A percentile compares a stretch with the other conserved stretches of the same genome.
phyloP scores from a whole-genome alignment of 2,797 vertebrate genomes.

The Ctenopoma multispine region DNA sequence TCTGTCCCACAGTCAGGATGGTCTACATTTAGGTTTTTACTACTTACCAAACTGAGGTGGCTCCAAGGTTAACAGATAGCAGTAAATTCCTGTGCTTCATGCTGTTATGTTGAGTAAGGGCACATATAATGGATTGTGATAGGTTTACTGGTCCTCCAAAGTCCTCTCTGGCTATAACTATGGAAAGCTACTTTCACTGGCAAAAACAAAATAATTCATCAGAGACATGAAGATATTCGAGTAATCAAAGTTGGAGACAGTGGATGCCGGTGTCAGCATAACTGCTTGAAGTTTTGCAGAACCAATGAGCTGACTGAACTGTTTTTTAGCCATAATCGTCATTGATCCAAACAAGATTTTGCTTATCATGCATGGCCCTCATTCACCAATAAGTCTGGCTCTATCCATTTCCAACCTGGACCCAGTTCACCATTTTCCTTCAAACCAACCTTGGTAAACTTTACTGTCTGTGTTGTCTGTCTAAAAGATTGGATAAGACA shows the following conservation, averaged over 20 bases:
- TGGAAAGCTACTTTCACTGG: slow-evolving; percentile 69
- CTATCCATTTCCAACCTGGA: slow-evolving; percentile 29
- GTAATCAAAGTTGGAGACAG: slow-evolving; percentile 61
- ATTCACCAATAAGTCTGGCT: slow-evolving; percentile 19
- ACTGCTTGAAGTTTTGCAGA: slow-evolving; percentile 30
- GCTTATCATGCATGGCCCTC: slow-evolving; percentile 29
- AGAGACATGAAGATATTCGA: slow-evolving; percentile 57
- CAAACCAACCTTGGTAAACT: slow-evolving; percentile 11
- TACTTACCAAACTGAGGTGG: slow-evolving; percentile 63
- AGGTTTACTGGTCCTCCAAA: slow-evolving; percentile 70
- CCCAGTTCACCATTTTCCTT: slow-evolving; percentile 23
- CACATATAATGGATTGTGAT: slow-evolving; percentile 65
- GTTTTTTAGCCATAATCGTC: slow-evolving; percentile 19
- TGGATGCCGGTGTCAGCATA: slow-evolving; percentile 42
- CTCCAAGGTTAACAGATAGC: slow-evolving; percentile 70
- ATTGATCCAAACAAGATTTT: slow-evolving; percentile 44
- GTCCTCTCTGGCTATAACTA: slow-evolving; percentile 56
- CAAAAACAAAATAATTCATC: slow-evolving; percentile 72
- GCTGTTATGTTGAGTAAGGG: slow-evolving; percentile 69
- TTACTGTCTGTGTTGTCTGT: background rate
- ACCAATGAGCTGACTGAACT: slow-evolving; percentile 35
- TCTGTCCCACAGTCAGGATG: slow-evolving; percentile 55
- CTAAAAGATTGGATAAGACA: slow-evolving; percentile 14
- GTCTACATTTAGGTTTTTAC: slow-evolving; percentile 63
- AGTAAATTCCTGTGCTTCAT: slow-evolving; percentile 68